Evolutionary conservation across 2,797 vertebrate genomes (phyloP), one percentile per base, ranked within the genome.

Genomic region (Gymnodraco acuticeps): DNA sequence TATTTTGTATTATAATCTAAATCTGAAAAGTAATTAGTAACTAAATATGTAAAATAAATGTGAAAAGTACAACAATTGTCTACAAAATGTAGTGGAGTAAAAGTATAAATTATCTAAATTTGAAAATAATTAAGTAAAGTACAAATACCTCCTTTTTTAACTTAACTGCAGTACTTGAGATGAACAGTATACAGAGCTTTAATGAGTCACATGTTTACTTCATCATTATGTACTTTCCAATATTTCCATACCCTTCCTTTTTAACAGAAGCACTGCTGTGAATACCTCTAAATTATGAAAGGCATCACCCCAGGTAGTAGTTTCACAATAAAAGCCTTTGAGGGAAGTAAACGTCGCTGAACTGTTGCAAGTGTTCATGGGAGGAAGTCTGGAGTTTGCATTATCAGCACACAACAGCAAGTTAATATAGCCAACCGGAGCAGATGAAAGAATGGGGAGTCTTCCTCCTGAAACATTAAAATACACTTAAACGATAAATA

Each of bases 301-400:
- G 14, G 3, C 52, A 59, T 48, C 67, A 52, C 64, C 55, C 60
- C 59, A 19, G 60, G 53, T 52, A 2, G 63, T 19, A 47, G 50
- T 63, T 79, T 60, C 23, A 66, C 33, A 80, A 75, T 68, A 64
- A 80, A 79, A 72, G 71, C 72, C 31, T 70, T 55, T 31, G 47
- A 38, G 43, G 50, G 38, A 54, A 66, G 63, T 59, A n/a, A 56
- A 58, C 23, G 43, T 16, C 48, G 17, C 46, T 33, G 31, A 66
- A 70, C 45, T 48, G 52, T 4, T 48, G 51, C 71, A 54, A 53
- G 56, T 65, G 64, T 68, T 69, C 70, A 27, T n/a, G n/a, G 15
- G 47, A 64, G 67, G 53, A 68, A 54, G 42, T 60, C 63, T 59
- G 51, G 65, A 43, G 13, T 73, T 77, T 73, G 61, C 33, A 61